Conservation (phyloP, 2,888 invertebrate species). For the Trichacis sp. region DNA sequence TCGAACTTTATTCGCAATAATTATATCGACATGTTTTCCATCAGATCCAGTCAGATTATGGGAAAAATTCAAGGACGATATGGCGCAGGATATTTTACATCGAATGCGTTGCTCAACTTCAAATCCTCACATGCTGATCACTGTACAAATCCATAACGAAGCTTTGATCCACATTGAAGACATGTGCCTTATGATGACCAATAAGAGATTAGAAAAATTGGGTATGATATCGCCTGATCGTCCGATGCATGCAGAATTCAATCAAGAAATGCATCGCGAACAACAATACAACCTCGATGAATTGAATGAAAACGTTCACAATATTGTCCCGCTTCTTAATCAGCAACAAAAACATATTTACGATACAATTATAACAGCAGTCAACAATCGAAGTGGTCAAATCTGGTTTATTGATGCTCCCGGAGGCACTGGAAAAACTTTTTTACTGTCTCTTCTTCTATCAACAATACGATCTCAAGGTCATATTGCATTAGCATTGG, state of each 20-base stretch:
- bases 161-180: too few relatives aligned
- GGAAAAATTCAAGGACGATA: conserved; percentile 2
- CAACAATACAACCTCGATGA: conserved; percentile 23
- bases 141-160: too few relatives aligned
- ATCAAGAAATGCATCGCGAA: not conserved
- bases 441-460: conserved; percentile 60
- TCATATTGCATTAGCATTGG: conserved; percentile 59
- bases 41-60: conserved; percentile 3
- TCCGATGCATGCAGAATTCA: too few relatives aligned
- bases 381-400: conserved; percentile 43
- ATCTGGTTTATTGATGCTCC: conserved; percentile 47
- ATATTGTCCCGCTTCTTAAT: conserved; percentile 31
- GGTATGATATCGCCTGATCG: too few relatives aligned
- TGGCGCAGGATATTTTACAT: not conserved
- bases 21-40: not conserved
- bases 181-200: too few relatives aligned
- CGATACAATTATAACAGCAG: conserved; percentile 29
- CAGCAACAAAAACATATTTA: conserved; percentile 30
- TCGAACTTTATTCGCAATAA: not conserved
- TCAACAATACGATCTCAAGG: conserved; percentile 51
- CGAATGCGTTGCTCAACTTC: not conserved
- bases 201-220: too few relatives aligned
- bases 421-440: conserved; percentile 66
- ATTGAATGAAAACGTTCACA: conserved; percentile 28
- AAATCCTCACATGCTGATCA: too few relatives aligned